A percentile compares a stretch with the other conserved stretches of the same genome.
Conservation (phyloP, 2,113 vertebrate genomes). For the Irena cyanogastra region DNA sequence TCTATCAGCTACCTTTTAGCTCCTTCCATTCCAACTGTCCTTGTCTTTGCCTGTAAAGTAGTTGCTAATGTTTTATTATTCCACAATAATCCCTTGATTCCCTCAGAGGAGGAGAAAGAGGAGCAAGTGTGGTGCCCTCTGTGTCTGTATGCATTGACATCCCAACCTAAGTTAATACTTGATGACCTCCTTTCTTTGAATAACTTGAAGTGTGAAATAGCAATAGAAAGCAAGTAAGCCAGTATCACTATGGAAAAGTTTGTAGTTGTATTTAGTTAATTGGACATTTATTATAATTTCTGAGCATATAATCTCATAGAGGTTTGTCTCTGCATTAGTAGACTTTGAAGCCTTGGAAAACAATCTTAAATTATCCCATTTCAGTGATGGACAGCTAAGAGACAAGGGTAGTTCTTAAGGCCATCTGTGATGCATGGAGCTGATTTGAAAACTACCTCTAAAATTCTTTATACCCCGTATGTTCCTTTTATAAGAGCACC, state of each 20-base stretch:
- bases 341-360: neutral
- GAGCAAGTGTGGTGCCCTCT: neutral
- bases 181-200: neutral
- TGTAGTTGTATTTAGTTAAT: neutral
- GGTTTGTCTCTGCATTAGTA: neutral
- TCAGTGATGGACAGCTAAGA: neutral
- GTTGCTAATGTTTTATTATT: neutral
- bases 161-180: neutral
- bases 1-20: neutral
- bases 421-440: neutral
- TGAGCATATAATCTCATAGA: neutral
- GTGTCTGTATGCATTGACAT: neutral
- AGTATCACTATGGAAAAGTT: neutral
- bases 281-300: neutral
- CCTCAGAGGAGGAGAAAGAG: neutral
- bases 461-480: neutral
- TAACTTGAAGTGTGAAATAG: neutral
- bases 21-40: neutral
- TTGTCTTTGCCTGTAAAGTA: neutral
- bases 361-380: neutral
- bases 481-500: neutral
- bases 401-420: neutral
- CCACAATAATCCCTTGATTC: neutral
- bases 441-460: neutral
- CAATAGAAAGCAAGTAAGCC: neutral